These are phyloP conservation scores for Pteromalus puparum DNA, from an alignment of 1,140 invertebrate genomes.

Conservation along the genomic window DNA sequence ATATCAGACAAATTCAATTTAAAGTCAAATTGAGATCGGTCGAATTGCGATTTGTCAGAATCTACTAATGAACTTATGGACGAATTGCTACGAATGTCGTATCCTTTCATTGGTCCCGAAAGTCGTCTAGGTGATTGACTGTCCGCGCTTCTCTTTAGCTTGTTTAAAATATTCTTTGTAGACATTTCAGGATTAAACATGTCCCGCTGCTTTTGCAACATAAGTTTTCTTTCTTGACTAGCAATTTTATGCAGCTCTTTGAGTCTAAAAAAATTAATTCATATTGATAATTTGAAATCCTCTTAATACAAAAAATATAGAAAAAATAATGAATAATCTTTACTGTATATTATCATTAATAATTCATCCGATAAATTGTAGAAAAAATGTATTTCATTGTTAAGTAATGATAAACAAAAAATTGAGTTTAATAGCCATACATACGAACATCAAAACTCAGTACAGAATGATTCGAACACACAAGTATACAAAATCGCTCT, in stretches of 20 bases:
- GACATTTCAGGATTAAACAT: slow-evolving; percentile 75
- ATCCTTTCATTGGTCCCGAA: slow-evolving; percentile 74
- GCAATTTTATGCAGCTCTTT: slow-evolving; percentile 72
- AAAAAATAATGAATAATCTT: not conserved
- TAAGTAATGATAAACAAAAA: no score
- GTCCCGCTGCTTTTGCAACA: slow-evolving; percentile 72
- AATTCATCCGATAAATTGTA: not conserved
- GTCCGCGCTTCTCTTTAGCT: slow-evolving; percentile 72
- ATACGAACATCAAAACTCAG: slow-evolving; percentile 25
- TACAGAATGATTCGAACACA: not conserved
- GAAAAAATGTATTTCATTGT: not conserved
- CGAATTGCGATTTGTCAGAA: slow-evolving; percentile 72
- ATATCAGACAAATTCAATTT: slow-evolving; percentile 59
- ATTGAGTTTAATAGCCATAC: no score
- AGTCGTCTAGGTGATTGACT: slow-evolving; percentile 70
- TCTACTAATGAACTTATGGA: slow-evolving; percentile 73
- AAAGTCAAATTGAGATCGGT: slow-evolving; percentile 65
- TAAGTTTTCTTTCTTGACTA: slow-evolving; percentile 72
- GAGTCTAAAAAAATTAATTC: slow-evolving; percentile 59
- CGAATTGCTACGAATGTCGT: slow-evolving; percentile 73
- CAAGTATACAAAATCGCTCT: slow-evolving; percentile 15
- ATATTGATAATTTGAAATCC: slow-evolving; percentile 15
- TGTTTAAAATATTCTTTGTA: slow-evolving; percentile 73
- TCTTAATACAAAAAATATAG: not conserved
- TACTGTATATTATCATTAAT: not conserved